phyloP scores from a whole-genome alignment of 2,113 vertebrate species.

The Phrynosoma platyrhinos region DNA sequence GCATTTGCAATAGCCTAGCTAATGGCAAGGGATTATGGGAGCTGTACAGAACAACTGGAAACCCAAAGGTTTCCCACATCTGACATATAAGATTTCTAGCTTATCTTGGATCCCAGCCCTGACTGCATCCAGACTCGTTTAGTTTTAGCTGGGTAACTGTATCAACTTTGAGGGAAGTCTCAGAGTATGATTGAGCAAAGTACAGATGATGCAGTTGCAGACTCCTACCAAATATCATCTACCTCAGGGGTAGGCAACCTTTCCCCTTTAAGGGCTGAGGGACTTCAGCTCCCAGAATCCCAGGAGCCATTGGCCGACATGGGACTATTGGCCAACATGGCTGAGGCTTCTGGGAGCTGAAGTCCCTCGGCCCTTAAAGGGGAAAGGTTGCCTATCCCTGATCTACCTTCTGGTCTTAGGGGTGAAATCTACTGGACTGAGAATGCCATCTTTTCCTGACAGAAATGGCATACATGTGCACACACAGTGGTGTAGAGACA shows the following conservation, averaged over 20 bases:
- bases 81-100: background rate
- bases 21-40: background rate
- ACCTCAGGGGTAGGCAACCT: too few relatives aligned
- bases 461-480: constrained; percentile 23
- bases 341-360: too few relatives aligned
- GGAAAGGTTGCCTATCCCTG: too few relatives aligned
- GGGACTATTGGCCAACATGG: too few relatives aligned
- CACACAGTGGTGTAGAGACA: constrained; percentile 5
- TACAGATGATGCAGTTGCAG: background rate
- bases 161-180: background rate
- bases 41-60: background rate
- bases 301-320: too few relatives aligned
- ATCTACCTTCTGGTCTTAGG: constrained; percentile 12
- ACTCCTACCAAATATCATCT: background rate
- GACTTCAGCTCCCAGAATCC: too few relatives aligned
- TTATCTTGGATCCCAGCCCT: background rate
- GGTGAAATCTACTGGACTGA: constrained; percentile 23
- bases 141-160: too few relatives aligned
- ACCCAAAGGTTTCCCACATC: background rate
- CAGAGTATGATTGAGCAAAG: background rate
- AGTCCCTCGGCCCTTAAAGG: too few relatives aligned
- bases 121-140: background rate
- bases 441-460: constrained; percentile 30
- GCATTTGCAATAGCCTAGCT: background rate
- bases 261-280: too few relatives aligned